Conservation (phyloP, 2,888 invertebrate genomes). For the Torymus aiolomorphi region DNA sequence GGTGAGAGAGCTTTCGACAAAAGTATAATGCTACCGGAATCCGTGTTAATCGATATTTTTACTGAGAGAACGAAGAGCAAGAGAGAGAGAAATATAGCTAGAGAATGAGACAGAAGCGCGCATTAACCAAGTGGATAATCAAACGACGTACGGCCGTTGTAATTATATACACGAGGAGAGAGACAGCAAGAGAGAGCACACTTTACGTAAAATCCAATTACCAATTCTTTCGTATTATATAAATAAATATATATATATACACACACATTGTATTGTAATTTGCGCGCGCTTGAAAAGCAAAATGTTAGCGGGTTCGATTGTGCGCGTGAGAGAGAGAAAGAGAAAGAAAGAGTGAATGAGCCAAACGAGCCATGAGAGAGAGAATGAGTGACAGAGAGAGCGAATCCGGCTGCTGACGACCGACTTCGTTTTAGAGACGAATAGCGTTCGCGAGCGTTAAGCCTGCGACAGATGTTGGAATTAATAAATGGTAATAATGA, state of each 20-base stretch:
- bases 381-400: too few relatives aligned
- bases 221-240: slow-evolving; percentile 8
- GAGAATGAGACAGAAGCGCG: neutral
- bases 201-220: slow-evolving; percentile 6
- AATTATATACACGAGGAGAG: neutral
- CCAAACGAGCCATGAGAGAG: too few relatives aligned
- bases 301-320: slow-evolving; percentile 21
- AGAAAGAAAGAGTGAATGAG: too few relatives aligned
- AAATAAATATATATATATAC: too few relatives aligned
- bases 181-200: too few relatives aligned
- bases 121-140: slow-evolving; percentile 38
- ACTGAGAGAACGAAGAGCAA: slow-evolving; percentile 16
- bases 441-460: neutral
- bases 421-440: too few relatives aligned
- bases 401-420: too few relatives aligned
- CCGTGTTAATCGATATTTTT: slow-evolving; percentile 38
- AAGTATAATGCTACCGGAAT: slow-evolving; percentile 13
- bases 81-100: neutral
- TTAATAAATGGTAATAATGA: slow-evolving; percentile 56
- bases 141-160: slow-evolving; percentile 34
- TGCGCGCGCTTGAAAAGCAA: slow-evolving; percentile 38
- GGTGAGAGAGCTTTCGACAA: neutral
- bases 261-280: slow-evolving; percentile 33
- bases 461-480: slow-evolving; percentile 40
- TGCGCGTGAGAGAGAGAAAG: neutral